Evolutionary conservation across 1,140 invertebrate genomes (phyloP).

Genomic region (Andricus grossulariae): DNA sequence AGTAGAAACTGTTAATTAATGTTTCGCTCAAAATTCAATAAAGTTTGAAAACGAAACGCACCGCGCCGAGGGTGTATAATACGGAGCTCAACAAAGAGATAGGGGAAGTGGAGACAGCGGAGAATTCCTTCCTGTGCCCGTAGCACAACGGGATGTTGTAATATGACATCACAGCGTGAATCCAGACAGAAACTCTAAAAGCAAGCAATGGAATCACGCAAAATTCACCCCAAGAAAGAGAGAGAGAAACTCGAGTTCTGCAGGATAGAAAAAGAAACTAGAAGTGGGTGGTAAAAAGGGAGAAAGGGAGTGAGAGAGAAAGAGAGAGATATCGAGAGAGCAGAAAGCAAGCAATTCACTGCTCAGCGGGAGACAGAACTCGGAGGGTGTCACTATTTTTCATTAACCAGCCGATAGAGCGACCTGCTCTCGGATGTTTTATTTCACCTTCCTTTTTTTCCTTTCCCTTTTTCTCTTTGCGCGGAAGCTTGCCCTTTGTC

Average conservation of each 20-base stretch:
- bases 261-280: background rate
- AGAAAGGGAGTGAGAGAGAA: constrained; percentile 32
- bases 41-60: constrained; percentile 44
- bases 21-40: constrained; percentile 46
- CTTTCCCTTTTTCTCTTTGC: constrained; percentile 20
- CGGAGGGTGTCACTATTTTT: constrained; percentile 70
- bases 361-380: constrained; percentile 60
- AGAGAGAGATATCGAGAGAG: constrained; percentile 57
- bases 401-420: constrained; percentile 68
- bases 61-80: constrained; percentile 32
- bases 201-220: constrained; percentile 61
- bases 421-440: constrained; percentile 58
- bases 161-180: constrained; percentile 68
- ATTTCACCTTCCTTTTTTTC: constrained; percentile 17
- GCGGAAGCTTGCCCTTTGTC: too few species aligned
- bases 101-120: background rate
- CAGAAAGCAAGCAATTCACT: constrained; percentile 62
- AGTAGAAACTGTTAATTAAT: constrained; percentile 52
- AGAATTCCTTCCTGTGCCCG: constrained; percentile 20
- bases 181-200: constrained; percentile 59
- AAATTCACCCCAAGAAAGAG: constrained; percentile 54
- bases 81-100: constrained; percentile 18
- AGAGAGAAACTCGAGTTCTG: background rate
- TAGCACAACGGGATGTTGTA: constrained; percentile 54
- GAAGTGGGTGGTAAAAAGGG: constrained; percentile 23